Conservation (phyloP, 2,888 invertebrate genomes). For the Conus canariensis region DNA sequence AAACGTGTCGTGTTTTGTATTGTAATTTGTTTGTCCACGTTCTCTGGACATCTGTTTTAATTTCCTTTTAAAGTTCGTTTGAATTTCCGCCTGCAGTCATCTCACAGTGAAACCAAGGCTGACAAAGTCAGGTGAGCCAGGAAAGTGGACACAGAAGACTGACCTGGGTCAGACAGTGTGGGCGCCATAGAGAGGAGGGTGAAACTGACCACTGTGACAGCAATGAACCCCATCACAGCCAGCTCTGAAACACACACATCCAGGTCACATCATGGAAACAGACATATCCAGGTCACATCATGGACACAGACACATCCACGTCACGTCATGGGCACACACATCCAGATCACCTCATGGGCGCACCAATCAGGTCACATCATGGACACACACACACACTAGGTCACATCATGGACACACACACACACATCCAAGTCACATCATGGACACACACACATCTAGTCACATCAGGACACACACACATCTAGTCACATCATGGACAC, state of each 20-base stretch:
- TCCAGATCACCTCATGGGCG: no score
- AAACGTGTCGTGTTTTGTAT: no score
- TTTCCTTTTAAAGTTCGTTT: no score
- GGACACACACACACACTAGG: no score
- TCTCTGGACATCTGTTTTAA: no score
- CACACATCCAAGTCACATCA: not conserved
- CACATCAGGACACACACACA: not conserved
- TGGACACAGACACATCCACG: not conserved
- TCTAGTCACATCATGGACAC: no score
- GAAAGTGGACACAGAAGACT: not conserved
- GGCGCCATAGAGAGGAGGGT: slow-evolving; percentile 38
- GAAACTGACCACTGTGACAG: slow-evolving; percentile 38
- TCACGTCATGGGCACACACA: not conserved
- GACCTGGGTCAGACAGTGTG: slow-evolving; percentile 34
- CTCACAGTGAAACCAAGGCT: no score
- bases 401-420: no score
- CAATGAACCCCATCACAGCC: slow-evolving; percentile 43
- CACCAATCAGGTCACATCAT: no score
- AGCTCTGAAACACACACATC: slow-evolving; percentile 26
- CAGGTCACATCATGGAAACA: not conserved
- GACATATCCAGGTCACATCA: not conserved
- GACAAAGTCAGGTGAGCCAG: not conserved
- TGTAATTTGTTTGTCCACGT: no score
- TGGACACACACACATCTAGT: not conserved
- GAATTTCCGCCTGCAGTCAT: no score